phyloP scores from a whole-genome alignment of 2,888 invertebrate species.

The Heliconius ethilla region DNA sequence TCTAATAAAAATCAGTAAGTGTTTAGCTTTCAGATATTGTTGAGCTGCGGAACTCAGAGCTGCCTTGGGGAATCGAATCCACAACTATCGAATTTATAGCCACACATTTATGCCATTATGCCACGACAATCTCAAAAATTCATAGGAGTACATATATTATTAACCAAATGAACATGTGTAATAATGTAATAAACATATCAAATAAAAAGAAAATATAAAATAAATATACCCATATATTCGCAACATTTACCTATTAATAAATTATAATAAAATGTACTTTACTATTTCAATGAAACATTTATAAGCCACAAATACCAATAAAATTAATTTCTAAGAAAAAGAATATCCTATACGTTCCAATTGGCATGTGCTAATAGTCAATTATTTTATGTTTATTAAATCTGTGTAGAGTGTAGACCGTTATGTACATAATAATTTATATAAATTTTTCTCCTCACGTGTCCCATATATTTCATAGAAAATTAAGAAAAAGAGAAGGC shows the following conservation, averaged over 20 bases:
- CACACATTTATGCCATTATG: no score
- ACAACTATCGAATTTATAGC: no score
- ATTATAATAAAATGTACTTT: not conserved
- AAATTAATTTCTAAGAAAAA: constrained; percentile 4
- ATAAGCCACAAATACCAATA: not conserved
- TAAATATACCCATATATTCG: no score
- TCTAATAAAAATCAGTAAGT: not conserved
- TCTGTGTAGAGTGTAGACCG: not conserved
- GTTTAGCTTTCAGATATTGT: no score
- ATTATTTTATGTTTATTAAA: not conserved
- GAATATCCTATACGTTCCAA: not conserved
- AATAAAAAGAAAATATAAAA: not conserved
- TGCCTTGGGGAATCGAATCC: no score
- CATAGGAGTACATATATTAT: no score
- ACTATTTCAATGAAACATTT: not conserved
- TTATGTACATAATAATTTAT: no score
- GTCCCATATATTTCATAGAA: not conserved
- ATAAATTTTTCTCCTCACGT: not conserved
- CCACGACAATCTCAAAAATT: no score
- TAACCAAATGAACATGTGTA: no score
- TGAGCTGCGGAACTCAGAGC: no score
- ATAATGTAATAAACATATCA: no score
- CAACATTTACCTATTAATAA: not conserved
- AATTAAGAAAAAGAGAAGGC: not conserved
- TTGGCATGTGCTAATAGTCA: not conserved